Evolutionary conservation across 2,797 vertebrate species (phyloP), one percentile per base, ranked within the genome.

Genomic region (Artibeus lituratus): DNA sequence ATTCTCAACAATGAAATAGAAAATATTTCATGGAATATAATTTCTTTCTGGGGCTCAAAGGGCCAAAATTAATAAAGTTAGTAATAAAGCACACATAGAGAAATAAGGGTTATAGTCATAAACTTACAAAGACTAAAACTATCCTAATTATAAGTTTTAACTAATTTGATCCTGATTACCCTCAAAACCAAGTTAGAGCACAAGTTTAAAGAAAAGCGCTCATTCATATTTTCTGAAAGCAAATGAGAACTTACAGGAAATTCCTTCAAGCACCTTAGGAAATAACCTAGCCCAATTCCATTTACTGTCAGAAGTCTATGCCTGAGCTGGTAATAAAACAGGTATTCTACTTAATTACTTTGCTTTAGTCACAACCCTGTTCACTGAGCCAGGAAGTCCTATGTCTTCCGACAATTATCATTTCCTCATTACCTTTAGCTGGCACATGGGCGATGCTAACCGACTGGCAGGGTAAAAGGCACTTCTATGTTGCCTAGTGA

Each of bases 1-100:
- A 91, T 87, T 82, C 83, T 87, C 93, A 95, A 93, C 10, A 90
- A 90, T 39, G 67, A 90, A 87, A 87, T 2, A 96, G 62, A 67
- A 90, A 93, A 47, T 6, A 80, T 35, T 84, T 87, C 5, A 55
- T 88, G 84, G 29, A 83, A 57, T 80, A 59, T 67, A 18, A 10
- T 93, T 85, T 90, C 21, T 87, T 86, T 93, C 77, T 24, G 10
- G 21, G 21, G 24, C 5, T 90, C 53, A 82, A 92, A 95, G 84
- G 87, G 22, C 4, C 81, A 94, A 84, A 65, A 90, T 84, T 53
- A 91, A 70, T 94, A 81, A 72, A 80, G 70, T 47, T 32, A 70
- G 49, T 87, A 51, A 90, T 82, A 67, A 89, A 76, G 57, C 51
- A 88, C 26, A 90, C n/a, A 76, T 39, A 84, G 0, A 95, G 15